A percentile compares a stretch with the other conserved stretches of the same genome.
Conservation (phyloP, 2,797 vertebrate genomes). For the Helicolenus hilgendorfi region DNA sequence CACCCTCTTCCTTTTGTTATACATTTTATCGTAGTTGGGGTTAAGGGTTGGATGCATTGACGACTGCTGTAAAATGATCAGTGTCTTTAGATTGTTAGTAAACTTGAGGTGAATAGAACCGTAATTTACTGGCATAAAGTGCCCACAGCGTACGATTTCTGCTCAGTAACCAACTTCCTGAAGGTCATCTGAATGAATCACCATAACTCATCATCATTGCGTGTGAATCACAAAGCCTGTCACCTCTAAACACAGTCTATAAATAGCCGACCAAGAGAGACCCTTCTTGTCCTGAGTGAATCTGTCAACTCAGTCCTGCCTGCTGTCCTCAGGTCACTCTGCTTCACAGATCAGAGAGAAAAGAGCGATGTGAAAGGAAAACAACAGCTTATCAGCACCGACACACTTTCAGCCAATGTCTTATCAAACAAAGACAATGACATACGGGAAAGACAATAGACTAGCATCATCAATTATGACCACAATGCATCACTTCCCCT, state of each 20-base stretch:
- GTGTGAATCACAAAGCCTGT: conserved; percentile 53
- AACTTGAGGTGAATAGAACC: background rate
- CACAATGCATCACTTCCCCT: conserved; percentile 69
- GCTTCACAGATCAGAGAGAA: background rate
- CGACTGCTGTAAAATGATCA: background rate
- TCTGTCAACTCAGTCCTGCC: background rate
- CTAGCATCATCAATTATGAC: conserved; percentile 47
- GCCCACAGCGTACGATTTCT: background rate
- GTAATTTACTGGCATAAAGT: background rate
- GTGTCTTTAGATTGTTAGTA: background rate
- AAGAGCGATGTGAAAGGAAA: background rate
- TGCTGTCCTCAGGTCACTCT: background rate
- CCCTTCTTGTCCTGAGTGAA: conserved; percentile 11
- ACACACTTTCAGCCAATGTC: background rate
- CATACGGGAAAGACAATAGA: conserved; percentile 36
- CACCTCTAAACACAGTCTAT: conserved; percentile 58
- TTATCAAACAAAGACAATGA: conserved; percentile 22
- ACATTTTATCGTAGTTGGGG: background rate
- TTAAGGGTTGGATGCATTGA: background rate
- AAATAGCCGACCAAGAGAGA: conserved; percentile 46
- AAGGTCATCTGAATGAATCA: conserved; percentile 69
- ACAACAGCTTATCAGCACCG: background rate
- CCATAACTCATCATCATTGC: conserved; percentile 30
- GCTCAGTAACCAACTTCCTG: conserved; percentile 29
- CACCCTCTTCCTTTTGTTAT: background rate